phyloP scores from a whole-genome alignment of 2,113 vertebrate genomes.

The Amazona vittata region DNA sequence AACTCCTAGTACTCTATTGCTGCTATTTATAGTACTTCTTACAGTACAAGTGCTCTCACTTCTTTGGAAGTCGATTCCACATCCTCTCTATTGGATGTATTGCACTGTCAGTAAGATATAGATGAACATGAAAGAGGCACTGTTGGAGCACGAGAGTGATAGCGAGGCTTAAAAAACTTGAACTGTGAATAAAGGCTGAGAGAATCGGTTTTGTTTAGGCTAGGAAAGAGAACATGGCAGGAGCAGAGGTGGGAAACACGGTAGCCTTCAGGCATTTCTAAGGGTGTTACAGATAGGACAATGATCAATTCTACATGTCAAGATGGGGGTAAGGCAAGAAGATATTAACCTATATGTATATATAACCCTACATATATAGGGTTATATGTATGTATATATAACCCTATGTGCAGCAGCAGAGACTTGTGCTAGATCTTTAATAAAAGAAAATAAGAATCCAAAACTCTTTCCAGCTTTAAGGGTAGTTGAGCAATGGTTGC shows the following conservation, averaged over 20 bases:
- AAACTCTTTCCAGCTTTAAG: background rate
- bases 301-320: background rate
- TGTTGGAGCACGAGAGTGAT: background rate
- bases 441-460: background rate
- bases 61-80: background rate
- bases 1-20: background rate
- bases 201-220: conserved; percentile 19
- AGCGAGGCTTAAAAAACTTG: background rate
- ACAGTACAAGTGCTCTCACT: background rate
- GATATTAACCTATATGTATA: background rate
- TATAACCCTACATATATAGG: too few relatives aligned
- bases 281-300: background rate
- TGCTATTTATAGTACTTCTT: background rate
- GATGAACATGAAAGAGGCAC: background rate
- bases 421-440: background rate
- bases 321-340: background rate
- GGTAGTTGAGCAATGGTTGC: background rate
- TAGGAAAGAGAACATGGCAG: background rate
- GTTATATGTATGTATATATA: too few relatives aligned
- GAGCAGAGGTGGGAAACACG: background rate
- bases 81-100: background rate
- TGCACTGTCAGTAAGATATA: background rate
- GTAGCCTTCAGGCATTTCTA: background rate
- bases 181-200: background rate
- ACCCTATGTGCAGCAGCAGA: background rate